A percentile compares a stretch with the other conserved stretches of the same genome.
phyloP scores from a whole-genome alignment of 2,113 vertebrate species.

The Oryzias woworae region DNA sequence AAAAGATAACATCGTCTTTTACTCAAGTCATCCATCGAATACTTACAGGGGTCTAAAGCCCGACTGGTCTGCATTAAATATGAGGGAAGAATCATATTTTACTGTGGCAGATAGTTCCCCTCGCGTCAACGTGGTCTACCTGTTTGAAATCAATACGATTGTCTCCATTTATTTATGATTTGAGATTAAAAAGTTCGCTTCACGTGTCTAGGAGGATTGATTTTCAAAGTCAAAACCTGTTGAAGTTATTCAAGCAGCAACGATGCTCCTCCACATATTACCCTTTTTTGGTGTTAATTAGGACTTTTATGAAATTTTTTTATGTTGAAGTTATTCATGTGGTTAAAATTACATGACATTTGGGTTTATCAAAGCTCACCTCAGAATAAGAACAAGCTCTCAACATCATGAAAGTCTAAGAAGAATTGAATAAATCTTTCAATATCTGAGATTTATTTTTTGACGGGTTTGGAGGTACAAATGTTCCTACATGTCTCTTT shows the following conservation, averaged over 20 bases:
- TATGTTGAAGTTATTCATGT: constrained; percentile 18
- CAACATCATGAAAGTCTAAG: not conserved
- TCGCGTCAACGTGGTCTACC: constrained; percentile 9
- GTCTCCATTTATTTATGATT: constrained; percentile 41
- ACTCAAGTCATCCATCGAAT: constrained; percentile 55
- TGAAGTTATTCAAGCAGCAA: constrained; percentile 29
- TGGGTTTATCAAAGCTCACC: not conserved
- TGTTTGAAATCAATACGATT: constrained; percentile 27
- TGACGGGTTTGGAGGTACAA: no score
- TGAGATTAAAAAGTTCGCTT: constrained; percentile 26
- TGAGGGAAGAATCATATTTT: constrained; percentile 22
- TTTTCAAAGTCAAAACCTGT: constrained; percentile 29
- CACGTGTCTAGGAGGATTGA: constrained; percentile 20
- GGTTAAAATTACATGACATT: constrained; percentile 44
- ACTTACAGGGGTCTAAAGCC: constrained; percentile 25
- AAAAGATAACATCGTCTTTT: constrained; percentile 64
- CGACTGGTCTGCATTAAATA: constrained; percentile 33
- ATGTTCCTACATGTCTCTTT: no score
- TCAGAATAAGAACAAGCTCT: not conserved
- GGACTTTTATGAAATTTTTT: constrained; percentile 6
- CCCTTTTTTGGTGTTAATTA: constrained; percentile 50
- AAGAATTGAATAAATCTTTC: not conserved
- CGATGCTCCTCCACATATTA: constrained; percentile 9
- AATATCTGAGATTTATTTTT: not conserved
- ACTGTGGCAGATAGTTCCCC: constrained; percentile 22